Conservation (phyloP, 1,140 invertebrate genomes). For the Metaphire vulgaris region DNA sequence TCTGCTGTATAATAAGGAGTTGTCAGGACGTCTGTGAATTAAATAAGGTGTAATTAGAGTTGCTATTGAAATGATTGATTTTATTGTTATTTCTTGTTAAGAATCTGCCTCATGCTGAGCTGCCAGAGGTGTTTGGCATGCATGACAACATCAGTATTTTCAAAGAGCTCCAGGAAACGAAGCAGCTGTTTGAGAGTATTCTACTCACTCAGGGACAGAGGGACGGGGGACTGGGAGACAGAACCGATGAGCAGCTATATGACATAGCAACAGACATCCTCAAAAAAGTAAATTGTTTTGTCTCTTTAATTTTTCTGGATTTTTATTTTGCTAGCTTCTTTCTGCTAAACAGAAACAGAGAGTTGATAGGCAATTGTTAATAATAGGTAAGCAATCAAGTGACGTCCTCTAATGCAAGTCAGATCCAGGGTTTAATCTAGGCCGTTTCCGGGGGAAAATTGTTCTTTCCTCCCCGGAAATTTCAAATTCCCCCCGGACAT, state of each 20-base stretch:
- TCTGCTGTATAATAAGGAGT: too few species aligned
- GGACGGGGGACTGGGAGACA: slow-evolving; percentile 42
- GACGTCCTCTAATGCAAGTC: too few species aligned
- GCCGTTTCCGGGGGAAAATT: too few species aligned
- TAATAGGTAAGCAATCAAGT: too few species aligned
- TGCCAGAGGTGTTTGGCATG: slow-evolving; percentile 53
- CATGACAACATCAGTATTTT: slow-evolving; percentile 53
- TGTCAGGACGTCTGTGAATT: too few species aligned
- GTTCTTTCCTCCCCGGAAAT: too few species aligned
- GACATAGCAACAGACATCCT: background rate
- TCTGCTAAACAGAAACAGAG: background rate
- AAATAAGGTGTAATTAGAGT: too few species aligned
- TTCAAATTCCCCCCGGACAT: too few species aligned
- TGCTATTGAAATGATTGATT: too few species aligned
- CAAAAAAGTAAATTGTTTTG: slow-evolving; percentile 6
- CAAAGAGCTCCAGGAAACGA: slow-evolving; percentile 50
- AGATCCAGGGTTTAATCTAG: too few species aligned
- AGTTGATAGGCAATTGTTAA: background rate
- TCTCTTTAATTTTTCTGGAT: background rate
- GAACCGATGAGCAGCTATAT: slow-evolving; percentile 30
- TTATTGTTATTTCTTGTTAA: slow-evolving; percentile 33
- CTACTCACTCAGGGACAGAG: slow-evolving; percentile 48
- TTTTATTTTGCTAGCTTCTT: background rate
- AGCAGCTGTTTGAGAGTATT: slow-evolving; percentile 48
- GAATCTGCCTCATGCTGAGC: slow-evolving; percentile 53